phyloP scores from a whole-genome alignment of 2,113 vertebrate genomes.

The Daphoenositta chrysoptera region DNA sequence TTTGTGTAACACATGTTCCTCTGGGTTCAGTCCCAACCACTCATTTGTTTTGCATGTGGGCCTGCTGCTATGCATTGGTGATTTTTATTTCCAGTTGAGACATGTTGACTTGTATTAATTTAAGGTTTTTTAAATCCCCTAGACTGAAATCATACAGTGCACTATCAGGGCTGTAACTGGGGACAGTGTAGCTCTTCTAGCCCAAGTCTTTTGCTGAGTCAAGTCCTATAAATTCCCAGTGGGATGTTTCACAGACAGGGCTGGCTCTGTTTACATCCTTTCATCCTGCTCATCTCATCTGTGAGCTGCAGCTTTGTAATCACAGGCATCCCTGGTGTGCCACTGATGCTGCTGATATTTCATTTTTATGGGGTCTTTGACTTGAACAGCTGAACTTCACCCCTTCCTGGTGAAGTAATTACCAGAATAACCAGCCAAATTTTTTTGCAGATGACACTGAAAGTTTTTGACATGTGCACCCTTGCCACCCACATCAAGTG shows the following conservation, averaged over 20 bases:
- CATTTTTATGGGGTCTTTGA: constrained; percentile 48
- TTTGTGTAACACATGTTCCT: not conserved
- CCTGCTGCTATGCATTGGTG: not conserved
- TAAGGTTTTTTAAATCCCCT: not conserved
- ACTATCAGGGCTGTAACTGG: not conserved
- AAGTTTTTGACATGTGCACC: constrained; percentile 47
- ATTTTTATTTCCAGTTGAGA: not conserved
- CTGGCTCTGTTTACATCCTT: constrained; percentile 15
- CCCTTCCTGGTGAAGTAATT: constrained; percentile 64
- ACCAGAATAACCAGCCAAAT: constrained; percentile 56
- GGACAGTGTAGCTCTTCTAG: not conserved
- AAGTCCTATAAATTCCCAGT: not conserved
- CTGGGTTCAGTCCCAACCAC: not conserved
- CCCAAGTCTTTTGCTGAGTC: not conserved
- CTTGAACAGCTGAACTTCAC: constrained; percentile 48
- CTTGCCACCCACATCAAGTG: constrained; percentile 60
- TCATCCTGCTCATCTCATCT: not conserved
- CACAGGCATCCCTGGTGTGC: constrained; percentile 9
- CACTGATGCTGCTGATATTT: constrained; percentile 25
- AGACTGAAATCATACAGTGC: not conserved
- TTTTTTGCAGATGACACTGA: constrained; percentile 31
- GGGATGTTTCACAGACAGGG: not conserved
- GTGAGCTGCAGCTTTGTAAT: constrained; percentile 13
- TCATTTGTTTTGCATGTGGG: not conserved
- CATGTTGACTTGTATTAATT: not conserved